phyloP scores from a whole-genome alignment of 2,888 invertebrate genomes.

The Cistogaster globosa region DNA sequence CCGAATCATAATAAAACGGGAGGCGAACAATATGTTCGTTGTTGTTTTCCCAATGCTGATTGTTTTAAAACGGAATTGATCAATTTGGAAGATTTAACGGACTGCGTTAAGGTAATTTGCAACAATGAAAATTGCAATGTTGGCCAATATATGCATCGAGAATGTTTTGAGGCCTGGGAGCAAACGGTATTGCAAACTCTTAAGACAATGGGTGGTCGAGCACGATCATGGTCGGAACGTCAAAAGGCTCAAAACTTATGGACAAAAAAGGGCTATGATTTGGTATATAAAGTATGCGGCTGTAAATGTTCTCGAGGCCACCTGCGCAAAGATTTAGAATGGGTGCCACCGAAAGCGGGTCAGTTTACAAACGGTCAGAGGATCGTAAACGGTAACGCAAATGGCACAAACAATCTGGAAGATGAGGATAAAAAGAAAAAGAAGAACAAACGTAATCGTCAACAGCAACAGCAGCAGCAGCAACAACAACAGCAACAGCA shows the following conservation, averaged over 20 bases:
- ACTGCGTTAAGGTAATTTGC: slow-evolving; percentile 94
- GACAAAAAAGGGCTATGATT: slow-evolving; percentile 98
- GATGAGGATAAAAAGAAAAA: slow-evolving; percentile 86
- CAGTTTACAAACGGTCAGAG: slow-evolving; percentile 76
- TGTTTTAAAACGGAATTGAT: slow-evolving; percentile 88
- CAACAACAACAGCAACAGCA: slow-evolving; percentile 54
- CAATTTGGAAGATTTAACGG: slow-evolving; percentile 89
- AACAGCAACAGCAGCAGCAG: slow-evolving; percentile 60
- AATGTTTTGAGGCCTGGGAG: slow-evolving; percentile 98
- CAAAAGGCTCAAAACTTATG: slow-evolving; percentile 97
- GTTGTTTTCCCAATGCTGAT: slow-evolving; percentile 92
- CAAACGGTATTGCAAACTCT: slow-evolving; percentile 93
- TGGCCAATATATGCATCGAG: slow-evolving; percentile 97
- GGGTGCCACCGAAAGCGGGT: slow-evolving; percentile 85
- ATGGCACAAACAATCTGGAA: slow-evolving; percentile 50
- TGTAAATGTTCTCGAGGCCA: slow-evolving; percentile 97
- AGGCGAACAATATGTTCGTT: slow-evolving; percentile 85
- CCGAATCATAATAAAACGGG: slow-evolving; percentile 69
- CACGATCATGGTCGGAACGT: slow-evolving; percentile 96
- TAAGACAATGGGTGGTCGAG: slow-evolving; percentile 95
- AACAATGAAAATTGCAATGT: slow-evolving; percentile 95
- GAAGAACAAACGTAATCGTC: slow-evolving; percentile 87
- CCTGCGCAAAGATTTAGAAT: slow-evolving; percentile 96
- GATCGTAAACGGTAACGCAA: slow-evolving; percentile 69
- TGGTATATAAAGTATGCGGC: slow-evolving; percentile 97